phyloP scores from a whole-genome alignment of 2,113 vertebrate species.

The Vimba vimba region DNA sequence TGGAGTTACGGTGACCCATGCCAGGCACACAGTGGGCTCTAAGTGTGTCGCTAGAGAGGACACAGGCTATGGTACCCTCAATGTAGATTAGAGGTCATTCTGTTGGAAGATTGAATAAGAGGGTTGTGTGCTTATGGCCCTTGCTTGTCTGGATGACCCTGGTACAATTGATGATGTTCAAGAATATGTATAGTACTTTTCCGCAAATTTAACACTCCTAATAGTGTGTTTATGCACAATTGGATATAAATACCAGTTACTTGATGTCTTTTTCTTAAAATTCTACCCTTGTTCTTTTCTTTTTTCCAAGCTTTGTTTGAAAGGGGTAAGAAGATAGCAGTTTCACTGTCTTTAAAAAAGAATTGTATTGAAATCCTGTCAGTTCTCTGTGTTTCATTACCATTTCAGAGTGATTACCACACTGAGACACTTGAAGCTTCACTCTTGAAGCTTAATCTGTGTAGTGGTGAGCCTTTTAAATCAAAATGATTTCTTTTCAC shows the following conservation, averaged over 20 bases:
- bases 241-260: background rate
- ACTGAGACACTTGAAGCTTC: constrained; percentile 64
- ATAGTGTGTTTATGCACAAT: background rate
- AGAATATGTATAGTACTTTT: background rate
- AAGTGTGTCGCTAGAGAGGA: constrained; percentile 36
- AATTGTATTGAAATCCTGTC: constrained; percentile 74
- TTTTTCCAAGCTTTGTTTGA: constrained; percentile 31
- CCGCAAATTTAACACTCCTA: background rate
- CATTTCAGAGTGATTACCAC: constrained; percentile 74
- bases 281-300: constrained; percentile 5
- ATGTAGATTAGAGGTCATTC: constrained; percentile 60
- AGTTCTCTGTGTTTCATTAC: constrained; percentile 71
- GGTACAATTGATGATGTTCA: background rate
- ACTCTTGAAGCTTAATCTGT: constrained; percentile 46
- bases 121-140: constrained; percentile 52
- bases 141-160: background rate
- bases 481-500: constrained; percentile 52
- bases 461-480: constrained; percentile 62
- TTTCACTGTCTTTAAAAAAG: constrained; percentile 64
- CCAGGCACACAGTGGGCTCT: constrained; percentile 3
- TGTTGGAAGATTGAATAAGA: constrained; percentile 65
- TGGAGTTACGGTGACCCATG: background rate
- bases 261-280: background rate
- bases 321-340: constrained; percentile 64
- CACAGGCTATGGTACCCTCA: constrained; percentile 59